A percentile compares a stretch with the other conserved stretches of the same genome.
Evolutionary conservation across 2,888 invertebrate species (phyloP).

Genomic region (Cylloceria caligata): DNA sequence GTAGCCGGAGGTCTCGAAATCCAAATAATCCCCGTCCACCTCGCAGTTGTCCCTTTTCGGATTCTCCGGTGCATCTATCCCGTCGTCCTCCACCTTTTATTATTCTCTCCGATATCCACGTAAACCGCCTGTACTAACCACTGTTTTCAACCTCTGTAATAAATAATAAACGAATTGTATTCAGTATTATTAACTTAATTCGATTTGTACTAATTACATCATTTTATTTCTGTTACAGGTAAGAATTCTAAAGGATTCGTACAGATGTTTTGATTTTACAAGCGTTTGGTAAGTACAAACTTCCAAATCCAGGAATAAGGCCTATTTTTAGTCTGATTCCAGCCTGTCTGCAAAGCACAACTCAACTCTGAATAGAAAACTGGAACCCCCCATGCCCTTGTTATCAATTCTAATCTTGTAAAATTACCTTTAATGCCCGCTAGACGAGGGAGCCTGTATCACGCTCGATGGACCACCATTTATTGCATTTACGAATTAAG

Average conservation of each 20-base stretch:
- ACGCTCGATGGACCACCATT: too few relatives aligned
- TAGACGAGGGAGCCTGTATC: too few relatives aligned
- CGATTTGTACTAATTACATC: background rate
- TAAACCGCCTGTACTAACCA: too few relatives aligned
- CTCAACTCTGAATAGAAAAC: too few relatives aligned
- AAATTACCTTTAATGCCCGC: too few relatives aligned
- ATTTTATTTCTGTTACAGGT: conserved; percentile 62
- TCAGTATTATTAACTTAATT: background rate
- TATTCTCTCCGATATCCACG: too few relatives aligned
- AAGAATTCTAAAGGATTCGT: conserved; percentile 16
- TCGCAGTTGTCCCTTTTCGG: conserved; percentile 35
- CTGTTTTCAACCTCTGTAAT: too few relatives aligned
- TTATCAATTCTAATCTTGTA: too few relatives aligned
- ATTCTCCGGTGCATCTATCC: conserved; percentile 40
- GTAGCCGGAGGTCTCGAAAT: conserved; percentile 43
- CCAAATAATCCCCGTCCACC: conserved; percentile 71
- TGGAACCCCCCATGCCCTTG: too few relatives aligned
- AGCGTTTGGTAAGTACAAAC: conserved; percentile 4
- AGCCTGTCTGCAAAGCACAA: too few relatives aligned
- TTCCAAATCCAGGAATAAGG: too few relatives aligned
- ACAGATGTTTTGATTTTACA: background rate
- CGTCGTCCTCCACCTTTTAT: conserved; percentile 4
- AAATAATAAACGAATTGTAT: background rate
- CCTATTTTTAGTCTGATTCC: background rate
- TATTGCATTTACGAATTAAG: too few relatives aligned